These are phyloP conservation scores for Pseudopipra pipra DNA, from an alignment of 2,113 vertebrate genomes.

Conservation along the genomic window DNA sequence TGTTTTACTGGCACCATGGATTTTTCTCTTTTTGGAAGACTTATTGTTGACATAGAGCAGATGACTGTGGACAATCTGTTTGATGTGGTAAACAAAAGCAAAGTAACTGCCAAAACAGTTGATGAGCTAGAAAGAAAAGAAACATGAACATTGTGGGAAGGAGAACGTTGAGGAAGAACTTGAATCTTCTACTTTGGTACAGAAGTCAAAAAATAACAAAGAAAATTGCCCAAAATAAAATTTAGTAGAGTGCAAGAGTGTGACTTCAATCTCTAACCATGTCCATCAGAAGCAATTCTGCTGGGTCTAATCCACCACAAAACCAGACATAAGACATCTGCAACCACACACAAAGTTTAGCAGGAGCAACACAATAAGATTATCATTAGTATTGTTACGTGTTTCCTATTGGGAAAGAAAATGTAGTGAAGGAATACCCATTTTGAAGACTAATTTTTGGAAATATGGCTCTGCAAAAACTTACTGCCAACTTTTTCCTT, in stretches of 20 bases:
- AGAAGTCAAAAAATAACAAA: constrained; percentile 13
- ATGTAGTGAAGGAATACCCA: neutral
- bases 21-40: constrained; percentile 41
- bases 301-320: neutral
- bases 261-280: neutral
- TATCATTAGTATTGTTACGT: neutral
- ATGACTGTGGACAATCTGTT: constrained; percentile 60
- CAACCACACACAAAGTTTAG: neutral
- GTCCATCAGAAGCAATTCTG: neutral
- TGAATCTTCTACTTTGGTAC: constrained; percentile 17
- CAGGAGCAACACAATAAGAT: neutral
- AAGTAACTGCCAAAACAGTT: constrained; percentile 30
- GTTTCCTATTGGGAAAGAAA: neutral
- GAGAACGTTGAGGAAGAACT: constrained; percentile 8
- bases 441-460: neutral
- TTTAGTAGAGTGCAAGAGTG: neutral
- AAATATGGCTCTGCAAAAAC: neutral
- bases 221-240: constrained; percentile 2
- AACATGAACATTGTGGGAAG: constrained; percentile 47
- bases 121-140: constrained; percentile 32
- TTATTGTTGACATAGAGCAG: constrained; percentile 54
- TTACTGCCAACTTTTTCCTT: neutral
- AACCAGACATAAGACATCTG: neutral
- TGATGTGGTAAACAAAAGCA: constrained; percentile 70
- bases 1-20: constrained; percentile 16